These are phyloP conservation scores for Melipona quadrifasciata DNA, from an alignment of 1,140 invertebrate species.

Conservation along the genomic window DNA sequence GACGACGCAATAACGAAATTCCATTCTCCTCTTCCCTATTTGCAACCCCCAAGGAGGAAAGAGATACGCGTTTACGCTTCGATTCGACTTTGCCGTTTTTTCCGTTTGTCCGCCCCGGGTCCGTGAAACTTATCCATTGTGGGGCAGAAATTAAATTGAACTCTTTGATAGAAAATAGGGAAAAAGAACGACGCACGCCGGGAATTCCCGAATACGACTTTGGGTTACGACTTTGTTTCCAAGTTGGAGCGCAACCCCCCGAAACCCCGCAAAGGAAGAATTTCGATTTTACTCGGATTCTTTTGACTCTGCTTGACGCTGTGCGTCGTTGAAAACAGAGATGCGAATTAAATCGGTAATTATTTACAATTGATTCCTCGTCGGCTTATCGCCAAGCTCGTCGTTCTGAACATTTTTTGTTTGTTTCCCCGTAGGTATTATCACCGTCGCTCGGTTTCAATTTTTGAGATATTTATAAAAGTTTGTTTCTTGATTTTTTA, in stretches of 20 bases:
- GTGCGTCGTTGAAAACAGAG: not conserved
- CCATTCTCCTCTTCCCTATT: conserved; percentile 69
- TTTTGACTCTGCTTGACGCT: no score
- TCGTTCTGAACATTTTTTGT: no score
- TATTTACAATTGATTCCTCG: no score
- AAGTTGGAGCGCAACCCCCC: not conserved
- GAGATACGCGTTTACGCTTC: conserved; percentile 79
- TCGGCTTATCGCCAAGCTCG: no score
- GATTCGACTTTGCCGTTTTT: conserved; percentile 67
- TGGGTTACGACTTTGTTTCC: conserved; percentile 3
- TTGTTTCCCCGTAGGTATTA: no score
- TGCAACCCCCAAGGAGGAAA: conserved; percentile 38
- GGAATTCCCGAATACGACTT: conserved; percentile 52
- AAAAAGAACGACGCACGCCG: not conserved
- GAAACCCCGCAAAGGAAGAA: conserved; percentile 8
- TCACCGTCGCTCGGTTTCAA: no score
- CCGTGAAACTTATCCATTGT: conserved; percentile 52
- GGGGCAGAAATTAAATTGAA: conserved; percentile 79
- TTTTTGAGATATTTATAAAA: no score
- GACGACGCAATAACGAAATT: conserved; percentile 77
- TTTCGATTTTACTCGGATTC: not conserved
- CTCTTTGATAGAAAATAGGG: conserved; percentile 75
- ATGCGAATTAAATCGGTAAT: no score
- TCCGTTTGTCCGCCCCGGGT: conserved; percentile 8
- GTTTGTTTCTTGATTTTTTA: no score